These are phyloP conservation scores for Cerceris rybyensis DNA, from an alignment of 2,888 invertebrate genomes.

Conservation along the genomic window DNA sequence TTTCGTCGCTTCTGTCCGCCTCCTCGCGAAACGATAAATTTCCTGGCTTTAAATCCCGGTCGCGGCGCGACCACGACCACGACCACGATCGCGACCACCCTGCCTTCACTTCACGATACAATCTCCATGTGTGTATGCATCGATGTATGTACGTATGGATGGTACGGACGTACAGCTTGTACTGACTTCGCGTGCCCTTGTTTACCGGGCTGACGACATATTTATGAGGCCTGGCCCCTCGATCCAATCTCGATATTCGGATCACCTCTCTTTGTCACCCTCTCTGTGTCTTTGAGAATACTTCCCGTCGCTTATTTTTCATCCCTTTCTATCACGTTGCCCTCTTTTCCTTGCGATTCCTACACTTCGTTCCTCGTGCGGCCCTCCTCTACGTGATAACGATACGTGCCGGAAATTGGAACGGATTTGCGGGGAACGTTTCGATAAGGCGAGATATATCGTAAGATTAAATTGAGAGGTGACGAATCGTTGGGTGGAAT, in stretches of 20 bases:
- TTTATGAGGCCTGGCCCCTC: conserved; percentile 65
- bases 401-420: too few relatives aligned
- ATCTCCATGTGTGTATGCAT: conserved; percentile 12
- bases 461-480: too few relatives aligned
- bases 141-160: background rate
- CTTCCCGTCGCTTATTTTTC: background rate
- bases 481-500: too few relatives aligned
- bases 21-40: conserved; percentile 73
- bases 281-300: conserved; percentile 5
- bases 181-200: conserved; percentile 68
- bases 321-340: background rate
- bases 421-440: background rate
- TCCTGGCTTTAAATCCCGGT: conserved; percentile 71
- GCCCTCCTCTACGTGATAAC: background rate
- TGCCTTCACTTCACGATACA: conserved; percentile 43
- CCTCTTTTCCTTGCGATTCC: background rate
- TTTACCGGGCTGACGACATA: conserved; percentile 72
- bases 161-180: conserved; percentile 51
- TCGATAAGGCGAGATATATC: too few relatives aligned
- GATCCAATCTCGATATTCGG: conserved; percentile 68
- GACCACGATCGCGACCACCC: conserved; percentile 49
- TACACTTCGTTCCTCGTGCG: background rate
- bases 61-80: conserved; percentile 55
- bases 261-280: conserved; percentile 26
- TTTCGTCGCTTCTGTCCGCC: conserved; percentile 68